Evolutionary conservation across 2,888 invertebrate species (phyloP).

Genomic region (Linnaemya tessellans): DNA sequence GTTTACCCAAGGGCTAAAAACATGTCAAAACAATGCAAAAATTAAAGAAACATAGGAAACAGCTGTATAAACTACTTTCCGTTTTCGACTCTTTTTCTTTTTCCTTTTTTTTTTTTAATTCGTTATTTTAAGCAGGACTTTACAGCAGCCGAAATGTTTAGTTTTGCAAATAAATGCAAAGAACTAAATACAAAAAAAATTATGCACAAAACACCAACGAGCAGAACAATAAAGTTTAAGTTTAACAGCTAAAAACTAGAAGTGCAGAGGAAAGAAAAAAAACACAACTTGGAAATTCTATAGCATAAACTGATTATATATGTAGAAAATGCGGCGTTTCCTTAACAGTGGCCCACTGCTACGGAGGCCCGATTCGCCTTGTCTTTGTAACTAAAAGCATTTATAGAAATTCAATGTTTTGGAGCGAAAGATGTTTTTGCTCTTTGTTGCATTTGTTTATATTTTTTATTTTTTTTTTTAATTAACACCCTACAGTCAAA

Average conservation of each 20-base stretch:
- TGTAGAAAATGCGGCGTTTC: slow-evolving; percentile 57
- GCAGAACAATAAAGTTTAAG: slow-evolving; percentile 62
- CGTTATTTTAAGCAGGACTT: slow-evolving; percentile 31
- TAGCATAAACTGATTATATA: slow-evolving; percentile 63
- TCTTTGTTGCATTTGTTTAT: too few relatives aligned
- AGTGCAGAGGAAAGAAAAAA: not conserved
- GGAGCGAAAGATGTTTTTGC: not conserved
- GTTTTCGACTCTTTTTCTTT: slow-evolving; percentile 36
- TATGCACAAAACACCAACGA: slow-evolving; percentile 20
- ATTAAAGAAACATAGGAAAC: slow-evolving; percentile 71
- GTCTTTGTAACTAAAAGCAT: not conserved
- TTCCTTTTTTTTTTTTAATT: slow-evolving; percentile 21
- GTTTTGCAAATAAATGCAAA: not conserved
- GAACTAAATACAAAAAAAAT: not conserved
- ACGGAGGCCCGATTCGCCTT: slow-evolving; percentile 3
- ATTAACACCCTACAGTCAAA: not conserved
- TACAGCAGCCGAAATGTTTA: slow-evolving; percentile 41
- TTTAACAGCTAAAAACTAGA: slow-evolving; percentile 53
- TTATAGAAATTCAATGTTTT: slow-evolving; percentile 29
- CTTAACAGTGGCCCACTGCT: slow-evolving; percentile 16
- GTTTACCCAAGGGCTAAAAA: slow-evolving; percentile 70
- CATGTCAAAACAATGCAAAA: slow-evolving; percentile 72
- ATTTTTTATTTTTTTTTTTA: not conserved
- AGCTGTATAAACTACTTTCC: slow-evolving; percentile 72
- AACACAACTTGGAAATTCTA: slow-evolving; percentile 21